Percentiles rank a stretch among this genome's conserved stretches.
Evolutionary conservation across 2,888 invertebrate species (phyloP).

Genomic region (Amiota mariae): DNA sequence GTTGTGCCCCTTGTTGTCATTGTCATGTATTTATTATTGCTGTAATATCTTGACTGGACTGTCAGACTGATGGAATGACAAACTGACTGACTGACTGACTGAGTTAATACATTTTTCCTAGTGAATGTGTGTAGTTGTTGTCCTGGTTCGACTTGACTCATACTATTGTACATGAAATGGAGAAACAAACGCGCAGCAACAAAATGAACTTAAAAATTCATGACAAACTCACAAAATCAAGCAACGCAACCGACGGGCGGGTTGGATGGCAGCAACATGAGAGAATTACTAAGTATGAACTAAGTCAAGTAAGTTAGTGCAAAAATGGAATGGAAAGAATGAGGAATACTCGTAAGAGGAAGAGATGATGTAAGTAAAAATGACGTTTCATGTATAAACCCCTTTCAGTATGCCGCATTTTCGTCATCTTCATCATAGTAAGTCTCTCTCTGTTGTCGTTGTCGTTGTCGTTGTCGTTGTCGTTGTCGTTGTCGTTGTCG

Average conservation of each 20-base stretch:
- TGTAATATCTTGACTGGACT: background rate
- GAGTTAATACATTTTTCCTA: slow-evolving; percentile 1
- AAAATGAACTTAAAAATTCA: slow-evolving; percentile 25
- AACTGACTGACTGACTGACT: too few species aligned
- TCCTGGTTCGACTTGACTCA: slow-evolving; percentile 1
- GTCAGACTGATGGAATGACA: too few species aligned
- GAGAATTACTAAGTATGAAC: too few species aligned
- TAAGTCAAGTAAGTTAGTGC: background rate
- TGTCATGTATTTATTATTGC: slow-evolving; percentile 3
- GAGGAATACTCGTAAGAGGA: background rate
- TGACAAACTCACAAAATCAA: slow-evolving; percentile 26
- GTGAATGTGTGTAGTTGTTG: background rate
- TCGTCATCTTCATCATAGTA: background rate
- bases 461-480: too few species aligned
- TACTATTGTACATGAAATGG: background rate
- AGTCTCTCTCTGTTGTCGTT: background rate
- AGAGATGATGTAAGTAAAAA: background rate
- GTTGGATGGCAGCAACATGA: too few species aligned
- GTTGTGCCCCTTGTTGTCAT: background rate
- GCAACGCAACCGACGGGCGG: background rate
- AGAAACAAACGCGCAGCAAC: too few species aligned
- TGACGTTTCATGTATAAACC: background rate
- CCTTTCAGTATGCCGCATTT: background rate
- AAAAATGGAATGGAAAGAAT: background rate
- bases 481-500: too few species aligned